These are phyloP conservation scores for Gnathonemus longibarbis DNA, from an alignment of 2,113 vertebrate genomes.

Conservation along the genomic window DNA sequence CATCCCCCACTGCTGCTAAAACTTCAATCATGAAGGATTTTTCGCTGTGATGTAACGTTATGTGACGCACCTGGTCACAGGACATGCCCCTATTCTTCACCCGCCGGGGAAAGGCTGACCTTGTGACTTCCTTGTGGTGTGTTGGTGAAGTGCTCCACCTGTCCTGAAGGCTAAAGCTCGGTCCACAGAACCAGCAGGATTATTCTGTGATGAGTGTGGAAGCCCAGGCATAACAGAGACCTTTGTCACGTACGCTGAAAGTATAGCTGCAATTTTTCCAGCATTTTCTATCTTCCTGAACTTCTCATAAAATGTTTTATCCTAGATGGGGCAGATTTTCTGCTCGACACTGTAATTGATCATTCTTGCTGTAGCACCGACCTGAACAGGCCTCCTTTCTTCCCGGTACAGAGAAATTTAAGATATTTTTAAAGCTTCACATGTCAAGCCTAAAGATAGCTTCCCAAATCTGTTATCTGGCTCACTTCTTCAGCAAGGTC, in stretches of 20 bases:
- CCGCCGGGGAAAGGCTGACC: not conserved
- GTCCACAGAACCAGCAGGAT: not conserved
- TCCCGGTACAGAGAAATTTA: not conserved
- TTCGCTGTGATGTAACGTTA: not conserved
- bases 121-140: not conserved
- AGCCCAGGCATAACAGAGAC: not conserved
- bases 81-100: not conserved
- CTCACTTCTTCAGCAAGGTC: conserved; percentile 20
- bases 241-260: not conserved
- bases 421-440: not conserved
- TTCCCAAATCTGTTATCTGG: conserved; percentile 26
- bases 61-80: not conserved
- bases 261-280: not conserved
- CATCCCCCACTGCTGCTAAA: not conserved
- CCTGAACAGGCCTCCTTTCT: not conserved
- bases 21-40: not conserved
- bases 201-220: not conserved
- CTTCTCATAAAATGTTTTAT: not conserved
- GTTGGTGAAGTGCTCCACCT: not conserved
- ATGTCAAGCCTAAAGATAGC: conserved; percentile 18
- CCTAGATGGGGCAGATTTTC: not conserved
- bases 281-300: not conserved
- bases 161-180: not conserved
- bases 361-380: not conserved
- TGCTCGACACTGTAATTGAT: not conserved